Evolutionary conservation across 2,888 invertebrate species (phyloP).

Genomic region (Leptopilina drosophilae): DNA sequence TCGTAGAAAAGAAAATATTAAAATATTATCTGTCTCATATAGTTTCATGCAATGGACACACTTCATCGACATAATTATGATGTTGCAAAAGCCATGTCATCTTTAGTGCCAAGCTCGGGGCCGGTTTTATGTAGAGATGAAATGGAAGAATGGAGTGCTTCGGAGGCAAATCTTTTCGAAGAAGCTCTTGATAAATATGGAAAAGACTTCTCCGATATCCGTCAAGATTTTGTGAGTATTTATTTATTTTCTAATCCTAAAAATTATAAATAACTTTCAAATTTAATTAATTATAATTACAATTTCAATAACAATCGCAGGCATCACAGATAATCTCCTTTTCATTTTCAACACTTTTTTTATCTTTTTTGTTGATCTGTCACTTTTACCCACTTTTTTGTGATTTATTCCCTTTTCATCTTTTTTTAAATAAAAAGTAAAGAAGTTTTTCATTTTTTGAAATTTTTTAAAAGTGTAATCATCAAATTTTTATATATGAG

Average conservation of each 20-base stretch:
- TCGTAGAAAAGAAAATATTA: neutral
- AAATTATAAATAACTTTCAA: neutral
- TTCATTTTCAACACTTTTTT: no score
- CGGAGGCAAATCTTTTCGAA: constrained; percentile 99
- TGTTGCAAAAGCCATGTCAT: constrained; percentile 92
- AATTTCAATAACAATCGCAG: no score
- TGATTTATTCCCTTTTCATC: no score
- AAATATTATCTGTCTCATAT: constrained; percentile 56
- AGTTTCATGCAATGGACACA: constrained; percentile 99
- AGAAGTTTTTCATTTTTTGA: no score
- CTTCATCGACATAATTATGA: constrained; percentile 95
- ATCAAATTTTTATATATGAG: no score
- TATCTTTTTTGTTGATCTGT: no score
- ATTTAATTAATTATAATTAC: no score
- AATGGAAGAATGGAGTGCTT: constrained; percentile 99
- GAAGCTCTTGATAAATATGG: constrained; percentile 99
- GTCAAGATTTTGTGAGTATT: constrained; percentile 94
- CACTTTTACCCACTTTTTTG: no score
- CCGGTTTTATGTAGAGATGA: constrained; percentile 98
- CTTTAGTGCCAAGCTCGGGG: constrained; percentile 95
- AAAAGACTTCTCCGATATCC: constrained; percentile 99
- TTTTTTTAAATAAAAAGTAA: no score
- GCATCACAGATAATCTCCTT: no score
- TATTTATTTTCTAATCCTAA: neutral
- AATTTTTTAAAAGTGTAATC: no score